A percentile compares a stretch with the other conserved stretches of the same genome.
Conservation (phyloP, 2,797 vertebrate species). For the Pelochelys cantorii region DNA sequence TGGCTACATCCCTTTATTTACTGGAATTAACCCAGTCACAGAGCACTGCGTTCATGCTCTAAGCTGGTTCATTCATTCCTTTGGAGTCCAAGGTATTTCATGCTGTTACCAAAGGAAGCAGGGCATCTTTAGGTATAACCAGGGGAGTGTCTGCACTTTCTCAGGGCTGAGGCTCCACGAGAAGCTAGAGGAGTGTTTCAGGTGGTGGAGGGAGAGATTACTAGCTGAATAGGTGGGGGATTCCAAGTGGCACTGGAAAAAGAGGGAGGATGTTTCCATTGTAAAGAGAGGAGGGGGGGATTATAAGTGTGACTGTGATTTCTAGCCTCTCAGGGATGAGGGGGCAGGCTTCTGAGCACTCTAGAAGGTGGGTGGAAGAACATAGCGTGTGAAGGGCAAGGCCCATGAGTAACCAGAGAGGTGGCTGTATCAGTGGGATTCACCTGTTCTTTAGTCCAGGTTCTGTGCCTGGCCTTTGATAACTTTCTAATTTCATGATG, state of each 20-base stretch:
- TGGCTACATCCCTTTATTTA: not conserved
- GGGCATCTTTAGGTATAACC: not conserved
- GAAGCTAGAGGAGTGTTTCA: not conserved
- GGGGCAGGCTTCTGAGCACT: not conserved
- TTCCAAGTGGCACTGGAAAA: slow-evolving; percentile 1
- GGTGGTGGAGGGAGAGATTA: not conserved
- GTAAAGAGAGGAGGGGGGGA: not conserved
- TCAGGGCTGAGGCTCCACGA: not conserved
- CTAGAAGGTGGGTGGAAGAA: not conserved
- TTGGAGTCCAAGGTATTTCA: not conserved
- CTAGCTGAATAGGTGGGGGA: not conserved
- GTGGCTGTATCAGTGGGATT: not conserved
- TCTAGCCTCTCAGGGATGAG: accelerated
- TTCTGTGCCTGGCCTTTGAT: not conserved
- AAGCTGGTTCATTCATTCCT: not conserved
- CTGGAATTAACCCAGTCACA: not conserved
- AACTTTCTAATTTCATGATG: not conserved
- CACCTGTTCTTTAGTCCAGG: not conserved
- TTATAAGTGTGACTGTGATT: not conserved
- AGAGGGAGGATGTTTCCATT: accelerated
- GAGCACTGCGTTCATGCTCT: not conserved
- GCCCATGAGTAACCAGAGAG: not conserved
- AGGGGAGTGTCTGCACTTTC: not conserved
- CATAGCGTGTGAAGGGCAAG: not conserved
- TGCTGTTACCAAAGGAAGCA: not conserved